These are phyloP conservation scores for Brevimyrus niger DNA, from an alignment of 2,113 vertebrate genomes.

Conservation along the genomic window DNA sequence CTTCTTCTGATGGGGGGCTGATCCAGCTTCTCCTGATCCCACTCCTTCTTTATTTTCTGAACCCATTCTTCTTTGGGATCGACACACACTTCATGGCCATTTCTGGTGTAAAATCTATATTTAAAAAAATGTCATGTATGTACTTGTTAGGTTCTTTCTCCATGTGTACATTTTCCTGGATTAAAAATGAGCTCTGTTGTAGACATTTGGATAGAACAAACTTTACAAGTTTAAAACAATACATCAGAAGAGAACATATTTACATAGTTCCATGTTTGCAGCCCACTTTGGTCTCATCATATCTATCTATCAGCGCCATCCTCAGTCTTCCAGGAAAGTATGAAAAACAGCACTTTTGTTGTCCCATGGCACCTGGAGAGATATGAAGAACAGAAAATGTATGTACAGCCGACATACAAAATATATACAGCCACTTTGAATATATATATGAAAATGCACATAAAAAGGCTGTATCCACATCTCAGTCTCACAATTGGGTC, in stretches of 20 bases:
- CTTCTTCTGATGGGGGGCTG: no score
- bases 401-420: not conserved
- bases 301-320: not conserved
- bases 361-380: not conserved
- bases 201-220: not conserved
- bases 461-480: no score
- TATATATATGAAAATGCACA: not conserved
- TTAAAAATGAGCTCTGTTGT: not conserved
- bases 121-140: no score
- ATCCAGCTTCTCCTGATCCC: no score
- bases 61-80: no score
- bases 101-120: no score
- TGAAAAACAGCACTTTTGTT: rapidly evolving
- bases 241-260: not conserved
- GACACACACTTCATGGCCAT: no score
- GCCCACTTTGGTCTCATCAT: not conserved
- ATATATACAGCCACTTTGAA: not conserved
- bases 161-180: no score
- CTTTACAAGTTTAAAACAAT: not conserved
- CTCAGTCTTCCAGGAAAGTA: not conserved
- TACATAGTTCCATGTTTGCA: not conserved
- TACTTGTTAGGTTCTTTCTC: not conserved
- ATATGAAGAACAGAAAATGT: not conserved
- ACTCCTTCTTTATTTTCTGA: no score
- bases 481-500: not conserved